Conservation (phyloP, 2,888 invertebrate genomes). For the Nemoura dubitans region DNA sequence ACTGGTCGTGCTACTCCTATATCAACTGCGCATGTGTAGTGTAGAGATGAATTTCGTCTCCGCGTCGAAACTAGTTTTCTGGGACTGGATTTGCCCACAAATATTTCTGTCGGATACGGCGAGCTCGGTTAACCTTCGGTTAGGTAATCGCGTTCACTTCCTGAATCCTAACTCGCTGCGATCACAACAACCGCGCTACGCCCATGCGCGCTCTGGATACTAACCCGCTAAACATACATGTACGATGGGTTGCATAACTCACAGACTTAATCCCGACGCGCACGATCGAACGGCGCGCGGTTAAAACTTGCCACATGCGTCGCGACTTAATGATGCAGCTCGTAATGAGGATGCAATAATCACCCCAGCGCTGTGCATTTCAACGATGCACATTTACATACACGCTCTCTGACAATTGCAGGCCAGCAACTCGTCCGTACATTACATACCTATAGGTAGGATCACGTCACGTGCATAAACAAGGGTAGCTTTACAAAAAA, state of each 20-base stretch:
- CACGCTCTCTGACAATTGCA: background rate
- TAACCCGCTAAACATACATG: too few species aligned
- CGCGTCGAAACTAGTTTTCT: background rate
- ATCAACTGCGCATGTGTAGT: background rate
- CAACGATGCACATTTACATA: background rate
- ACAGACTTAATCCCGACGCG: background rate
- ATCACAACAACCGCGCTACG: background rate
- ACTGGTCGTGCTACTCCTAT: background rate
- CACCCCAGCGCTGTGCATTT: conserved; percentile 12
- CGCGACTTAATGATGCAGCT: background rate
- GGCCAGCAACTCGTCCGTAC: too few species aligned
- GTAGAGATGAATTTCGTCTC: too few species aligned
- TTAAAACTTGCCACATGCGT: background rate
- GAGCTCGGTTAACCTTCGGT: background rate
- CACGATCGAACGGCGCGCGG: background rate
- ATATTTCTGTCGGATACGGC: background rate
- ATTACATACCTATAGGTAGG: too few species aligned
- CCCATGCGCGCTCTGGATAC: too few species aligned
- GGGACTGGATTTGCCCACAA: background rate
- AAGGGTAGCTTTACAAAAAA: background rate
- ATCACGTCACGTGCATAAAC: background rate
- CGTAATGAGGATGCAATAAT: background rate
- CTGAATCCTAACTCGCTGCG: background rate
- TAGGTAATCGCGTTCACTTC: background rate
- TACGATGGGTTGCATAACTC: background rate